These are phyloP conservation scores for Helarctos malayanus DNA, from an alignment of 2,797 vertebrate species.

Conservation along the genomic window DNA sequence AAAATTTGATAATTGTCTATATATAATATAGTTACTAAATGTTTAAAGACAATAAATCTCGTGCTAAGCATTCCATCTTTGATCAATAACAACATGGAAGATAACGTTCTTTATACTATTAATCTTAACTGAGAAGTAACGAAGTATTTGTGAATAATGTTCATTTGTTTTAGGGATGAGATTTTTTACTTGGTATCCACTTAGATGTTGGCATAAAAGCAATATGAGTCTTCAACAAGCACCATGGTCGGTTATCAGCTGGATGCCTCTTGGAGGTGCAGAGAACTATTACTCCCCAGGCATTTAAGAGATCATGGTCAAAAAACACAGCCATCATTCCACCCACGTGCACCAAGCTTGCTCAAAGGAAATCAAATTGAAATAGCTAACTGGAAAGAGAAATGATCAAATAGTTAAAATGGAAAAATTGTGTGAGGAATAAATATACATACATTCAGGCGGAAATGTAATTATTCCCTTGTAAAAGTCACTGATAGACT, in stretches of 20 bases:
- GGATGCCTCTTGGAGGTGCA: constrained; percentile 64
- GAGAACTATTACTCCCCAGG: constrained; percentile 68
- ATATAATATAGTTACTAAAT: not conserved
- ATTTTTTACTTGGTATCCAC: constrained; percentile 77
- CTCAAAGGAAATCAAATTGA: constrained; percentile 60
- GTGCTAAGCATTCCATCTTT: constrained; percentile 10
- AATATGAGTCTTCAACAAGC: constrained; percentile 79
- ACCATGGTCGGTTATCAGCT: constrained; percentile 12
- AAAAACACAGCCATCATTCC: constrained; percentile 66
- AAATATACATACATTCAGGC: not conserved
- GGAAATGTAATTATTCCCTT: not conserved
- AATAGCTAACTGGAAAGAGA: constrained; percentile 24
- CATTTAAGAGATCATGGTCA: constrained; percentile 72
- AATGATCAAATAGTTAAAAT: not conserved
- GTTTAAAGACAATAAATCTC: constrained; percentile 49
- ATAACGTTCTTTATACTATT: not conserved
- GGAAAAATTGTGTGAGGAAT: not conserved
- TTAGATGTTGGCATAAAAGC: constrained; percentile 74
- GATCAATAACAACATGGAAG: not conserved
- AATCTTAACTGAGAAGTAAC: constrained; percentile 43
- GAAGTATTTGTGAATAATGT: constrained; percentile 67
- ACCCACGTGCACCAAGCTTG: constrained; percentile 72
- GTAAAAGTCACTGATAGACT: not conserved
- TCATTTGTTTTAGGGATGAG: constrained; percentile 66
- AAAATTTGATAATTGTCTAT: not conserved